These are phyloP conservation scores for Pterostichus niger DNA, from an alignment of 2,888 invertebrate genomes.

Conservation along the genomic window DNA sequence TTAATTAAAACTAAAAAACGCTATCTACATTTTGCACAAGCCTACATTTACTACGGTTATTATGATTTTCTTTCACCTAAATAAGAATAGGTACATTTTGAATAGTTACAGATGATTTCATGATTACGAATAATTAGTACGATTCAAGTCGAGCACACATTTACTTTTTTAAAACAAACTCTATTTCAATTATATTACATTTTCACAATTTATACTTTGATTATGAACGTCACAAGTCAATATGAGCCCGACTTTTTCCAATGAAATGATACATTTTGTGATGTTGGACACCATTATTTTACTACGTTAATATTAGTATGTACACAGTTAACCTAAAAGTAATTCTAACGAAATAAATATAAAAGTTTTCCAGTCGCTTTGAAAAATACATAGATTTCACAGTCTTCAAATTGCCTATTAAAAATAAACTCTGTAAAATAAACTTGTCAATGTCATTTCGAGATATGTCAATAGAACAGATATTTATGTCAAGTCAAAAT, in stretches of 20 bases:
- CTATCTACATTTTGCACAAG: conserved; percentile 63
- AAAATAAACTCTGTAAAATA: conserved; percentile 49
- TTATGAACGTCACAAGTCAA: conserved; percentile 1
- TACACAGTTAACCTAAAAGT: conserved; percentile 42
- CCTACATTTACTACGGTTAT: conserved; percentile 49
- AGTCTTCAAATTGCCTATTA: conserved; percentile 59
- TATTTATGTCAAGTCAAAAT: conserved; percentile 26
- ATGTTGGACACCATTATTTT: conserved; percentile 55
- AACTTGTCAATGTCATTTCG: conserved; percentile 26
- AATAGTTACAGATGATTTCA: conserved; percentile 13
- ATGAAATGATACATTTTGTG: conserved; percentile 55
- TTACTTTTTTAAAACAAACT: too few relatives aligned
- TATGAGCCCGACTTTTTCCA: neutral
- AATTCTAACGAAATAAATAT: conserved; percentile 55
- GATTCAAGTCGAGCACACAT: neutral
- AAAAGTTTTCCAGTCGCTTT: conserved; percentile 40
- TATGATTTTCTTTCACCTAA: conserved; percentile 46
- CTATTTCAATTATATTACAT: neutral
- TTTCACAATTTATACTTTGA: neutral
- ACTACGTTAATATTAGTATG: conserved; percentile 40
- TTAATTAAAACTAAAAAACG: conserved; percentile 57
- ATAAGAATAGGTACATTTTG: conserved; percentile 43
- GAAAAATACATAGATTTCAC: conserved; percentile 51
- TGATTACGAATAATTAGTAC: conserved; percentile 26
- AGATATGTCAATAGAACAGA: conserved; percentile 60